phyloP scores from a whole-genome alignment of 2,113 vertebrate genomes.

The Urocitellus parryii region DNA sequence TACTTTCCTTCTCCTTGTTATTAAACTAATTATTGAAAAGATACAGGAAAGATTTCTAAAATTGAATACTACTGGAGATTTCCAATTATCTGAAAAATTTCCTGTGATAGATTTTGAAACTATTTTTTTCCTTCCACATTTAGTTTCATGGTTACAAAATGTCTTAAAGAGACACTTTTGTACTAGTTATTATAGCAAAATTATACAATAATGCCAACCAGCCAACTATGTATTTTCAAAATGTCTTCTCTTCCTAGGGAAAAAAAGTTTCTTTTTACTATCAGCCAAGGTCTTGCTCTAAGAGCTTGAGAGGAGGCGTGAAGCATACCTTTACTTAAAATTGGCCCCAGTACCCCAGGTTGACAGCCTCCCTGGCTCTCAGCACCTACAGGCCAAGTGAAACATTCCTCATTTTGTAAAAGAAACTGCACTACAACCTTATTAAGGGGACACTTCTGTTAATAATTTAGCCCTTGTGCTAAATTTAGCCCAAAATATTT shows the following conservation, averaged over 20 bases:
- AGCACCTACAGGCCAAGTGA: no score
- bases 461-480: background rate
- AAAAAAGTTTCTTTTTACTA: background rate
- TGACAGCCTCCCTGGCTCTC: background rate
- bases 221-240: background rate
- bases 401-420: background rate
- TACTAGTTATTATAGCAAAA: background rate
- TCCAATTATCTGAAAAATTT: background rate
- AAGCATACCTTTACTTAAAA: background rate
- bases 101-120: background rate
- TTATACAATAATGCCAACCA: background rate
- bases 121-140: background rate
- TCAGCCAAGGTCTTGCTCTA: background rate
- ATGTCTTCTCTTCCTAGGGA: background rate
- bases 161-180: background rate
- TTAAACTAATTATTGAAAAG: background rate
- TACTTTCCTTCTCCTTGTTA: background rate
- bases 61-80: background rate
- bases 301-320: background rate
- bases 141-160: background rate
- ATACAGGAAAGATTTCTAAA: background rate
- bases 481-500: background rate
- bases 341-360: rapidly evolving
- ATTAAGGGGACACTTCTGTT: background rate
- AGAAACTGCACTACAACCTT: background rate